phyloP scores from a whole-genome alignment of 2,888 invertebrate species.

The Dicyrtoma fusca region DNA sequence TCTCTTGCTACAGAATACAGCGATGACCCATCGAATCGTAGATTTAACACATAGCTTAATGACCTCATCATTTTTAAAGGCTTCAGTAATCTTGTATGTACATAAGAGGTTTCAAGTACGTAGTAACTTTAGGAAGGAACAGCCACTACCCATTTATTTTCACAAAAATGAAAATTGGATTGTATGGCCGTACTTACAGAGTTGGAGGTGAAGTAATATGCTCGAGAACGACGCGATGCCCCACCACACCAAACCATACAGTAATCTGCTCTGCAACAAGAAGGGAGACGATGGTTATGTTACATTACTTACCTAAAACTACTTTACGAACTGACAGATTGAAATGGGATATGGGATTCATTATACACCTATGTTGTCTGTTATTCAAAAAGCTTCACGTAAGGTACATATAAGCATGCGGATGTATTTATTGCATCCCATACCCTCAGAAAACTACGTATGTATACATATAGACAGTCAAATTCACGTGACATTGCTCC shows the following conservation, averaged over 20 bases:
- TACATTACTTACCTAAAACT: slow-evolving; percentile 29
- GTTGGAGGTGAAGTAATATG: no score
- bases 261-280: not conserved
- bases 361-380: no score
- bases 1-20: not conserved
- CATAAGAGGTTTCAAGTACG: no score
- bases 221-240: no score
- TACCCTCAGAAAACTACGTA: no score
- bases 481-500: no score
- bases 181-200: slow-evolving; percentile 23
- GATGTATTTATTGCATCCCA: no score
- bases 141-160: slow-evolving; percentile 31
- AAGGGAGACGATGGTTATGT: slow-evolving; percentile 22
- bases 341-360: slow-evolving; percentile 31
- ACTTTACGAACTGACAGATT: slow-evolving; percentile 31
- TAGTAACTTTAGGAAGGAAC: not conserved
- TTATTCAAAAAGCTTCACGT: no score
- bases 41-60: slow-evolving; percentile 18
- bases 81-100: not conserved
- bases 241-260: no score
- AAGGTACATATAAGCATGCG: no score
- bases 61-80: not conserved
- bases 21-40: not conserved
- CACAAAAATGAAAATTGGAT: slow-evolving; percentile 32
- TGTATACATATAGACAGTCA: no score